Conservation (phyloP, 2,797 vertebrate genomes). For the Propithecus deckenii region DNA sequence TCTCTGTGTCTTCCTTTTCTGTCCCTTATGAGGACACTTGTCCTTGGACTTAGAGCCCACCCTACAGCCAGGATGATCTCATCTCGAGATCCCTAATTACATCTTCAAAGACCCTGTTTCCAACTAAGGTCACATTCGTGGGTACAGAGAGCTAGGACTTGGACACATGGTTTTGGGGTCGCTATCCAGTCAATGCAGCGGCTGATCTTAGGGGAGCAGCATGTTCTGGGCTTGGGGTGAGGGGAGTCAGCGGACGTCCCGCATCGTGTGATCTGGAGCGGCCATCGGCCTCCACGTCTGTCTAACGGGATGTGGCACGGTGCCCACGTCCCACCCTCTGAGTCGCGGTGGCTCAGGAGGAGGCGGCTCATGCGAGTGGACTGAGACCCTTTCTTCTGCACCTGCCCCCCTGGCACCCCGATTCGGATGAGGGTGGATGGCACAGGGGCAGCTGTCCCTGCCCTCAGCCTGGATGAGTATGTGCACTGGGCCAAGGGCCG, state of each 20-base stretch:
- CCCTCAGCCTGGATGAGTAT: too few relatives aligned
- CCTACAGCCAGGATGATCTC: neutral
- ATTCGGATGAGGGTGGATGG: neutral
- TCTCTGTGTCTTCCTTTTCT: neutral
- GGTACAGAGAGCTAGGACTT: neutral
- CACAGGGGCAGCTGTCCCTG: neutral
- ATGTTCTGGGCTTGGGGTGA: neutral
- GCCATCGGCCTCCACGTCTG: fast-evolving
- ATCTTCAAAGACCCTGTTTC: neutral
- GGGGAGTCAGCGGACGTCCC: neutral
- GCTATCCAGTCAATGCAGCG: fast-evolving
- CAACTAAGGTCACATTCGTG: neutral
- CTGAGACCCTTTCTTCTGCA: neutral
- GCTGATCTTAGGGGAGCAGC: neutral
- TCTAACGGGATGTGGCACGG: fast-evolving
- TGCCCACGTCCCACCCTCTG: fast-evolving
- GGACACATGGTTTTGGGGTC: neutral
- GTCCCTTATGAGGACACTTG: neutral
- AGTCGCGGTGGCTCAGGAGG: neutral
- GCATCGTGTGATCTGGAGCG: fast-evolving
- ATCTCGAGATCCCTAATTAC: neutral
- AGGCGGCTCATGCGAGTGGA: neutral
- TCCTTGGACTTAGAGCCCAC: too few relatives aligned
- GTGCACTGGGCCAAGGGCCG: neutral
- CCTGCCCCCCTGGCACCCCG: neutral